Evolutionary conservation across 1,140 invertebrate species (phyloP).

Genomic region (Drosophila melanogaster): DNA sequence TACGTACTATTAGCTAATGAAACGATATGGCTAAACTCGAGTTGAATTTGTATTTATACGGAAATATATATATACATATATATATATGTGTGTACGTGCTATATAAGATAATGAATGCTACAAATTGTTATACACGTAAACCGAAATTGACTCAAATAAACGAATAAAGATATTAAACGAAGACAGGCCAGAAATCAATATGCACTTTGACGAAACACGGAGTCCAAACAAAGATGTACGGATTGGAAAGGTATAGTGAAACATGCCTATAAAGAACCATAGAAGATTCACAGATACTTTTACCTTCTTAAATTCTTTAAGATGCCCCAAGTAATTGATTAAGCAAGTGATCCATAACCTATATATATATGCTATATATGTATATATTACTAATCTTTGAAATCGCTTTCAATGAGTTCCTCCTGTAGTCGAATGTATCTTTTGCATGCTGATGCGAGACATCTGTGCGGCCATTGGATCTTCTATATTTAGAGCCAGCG

Average conservation of each 20-base stretch:
- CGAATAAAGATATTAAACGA: constrained; percentile 22
- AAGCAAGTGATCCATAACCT: no score
- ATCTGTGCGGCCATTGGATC: constrained; percentile 72
- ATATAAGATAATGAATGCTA: constrained; percentile 60
- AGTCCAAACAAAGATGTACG: constrained; percentile 32
- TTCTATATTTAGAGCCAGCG: constrained; percentile 67
- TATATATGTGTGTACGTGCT: constrained; percentile 37
- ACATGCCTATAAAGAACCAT: not conserved
- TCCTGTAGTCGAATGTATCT: constrained; percentile 15
- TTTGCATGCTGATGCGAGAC: constrained; percentile 49
- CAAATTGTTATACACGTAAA: constrained; percentile 76
- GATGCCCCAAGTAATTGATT: no score
- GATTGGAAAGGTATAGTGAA: not conserved
- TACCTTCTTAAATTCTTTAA: no score
- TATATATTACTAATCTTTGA: not conserved
- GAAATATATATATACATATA: constrained; percentile 35
- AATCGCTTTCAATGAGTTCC: not conserved
- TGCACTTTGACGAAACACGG: constrained; percentile 16
- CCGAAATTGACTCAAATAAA: constrained; percentile 38
- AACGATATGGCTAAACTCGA: constrained; percentile 47
- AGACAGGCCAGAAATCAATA: constrained; percentile 36
- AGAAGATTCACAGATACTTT: no score
- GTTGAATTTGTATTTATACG: constrained; percentile 76
- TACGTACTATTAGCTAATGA: constrained; percentile 25
- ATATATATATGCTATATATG: no score